A percentile compares a stretch with the other conserved stretches of the same genome.
Conservation (phyloP, 2,888 invertebrate genomes). For the Drosophila prostipennis region DNA sequence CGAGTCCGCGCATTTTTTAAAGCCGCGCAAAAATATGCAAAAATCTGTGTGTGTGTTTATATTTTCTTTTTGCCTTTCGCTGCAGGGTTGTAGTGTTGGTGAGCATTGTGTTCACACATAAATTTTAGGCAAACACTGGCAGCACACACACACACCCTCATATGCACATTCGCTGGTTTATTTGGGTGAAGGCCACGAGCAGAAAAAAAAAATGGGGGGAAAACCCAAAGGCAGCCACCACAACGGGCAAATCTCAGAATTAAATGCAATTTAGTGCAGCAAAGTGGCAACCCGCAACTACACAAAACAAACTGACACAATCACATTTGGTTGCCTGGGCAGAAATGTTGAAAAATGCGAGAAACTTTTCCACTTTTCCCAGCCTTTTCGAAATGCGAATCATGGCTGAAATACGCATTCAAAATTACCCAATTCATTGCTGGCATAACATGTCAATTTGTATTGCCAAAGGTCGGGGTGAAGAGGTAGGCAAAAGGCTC, state of each 20-base stretch:
- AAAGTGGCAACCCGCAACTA: constrained; percentile 66
- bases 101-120: constrained; percentile 70
- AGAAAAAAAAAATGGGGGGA: constrained; percentile 6
- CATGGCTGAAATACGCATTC: constrained; percentile 47
- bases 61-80: constrained; percentile 43
- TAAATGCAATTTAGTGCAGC: constrained; percentile 78
- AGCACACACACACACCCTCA: constrained; percentile 21
- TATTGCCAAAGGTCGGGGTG: constrained; percentile 45
- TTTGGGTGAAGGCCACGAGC: constrained; percentile 71
- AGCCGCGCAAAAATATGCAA: constrained; percentile 68
- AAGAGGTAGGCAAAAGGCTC: constrained; percentile 24
- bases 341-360: constrained; percentile 40
- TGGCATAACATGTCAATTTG: constrained; percentile 76
- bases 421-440: constrained; percentile 76
- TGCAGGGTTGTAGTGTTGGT: constrained; percentile 43
- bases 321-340: constrained; percentile 51
- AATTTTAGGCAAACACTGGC: constrained; percentile 67
- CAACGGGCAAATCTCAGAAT: constrained; percentile 65
- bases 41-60: constrained; percentile 36
- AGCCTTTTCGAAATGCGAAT: constrained; percentile 14
- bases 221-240: constrained; percentile 18
- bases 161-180: constrained; percentile 48
- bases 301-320: constrained; percentile 44
- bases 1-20: constrained; percentile 52
- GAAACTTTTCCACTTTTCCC: constrained; percentile 47